A percentile compares a stretch with the other conserved stretches of the same genome.
Evolutionary conservation across 2,888 invertebrate genomes (phyloP).

Genomic region (Hydraecia micacea): DNA sequence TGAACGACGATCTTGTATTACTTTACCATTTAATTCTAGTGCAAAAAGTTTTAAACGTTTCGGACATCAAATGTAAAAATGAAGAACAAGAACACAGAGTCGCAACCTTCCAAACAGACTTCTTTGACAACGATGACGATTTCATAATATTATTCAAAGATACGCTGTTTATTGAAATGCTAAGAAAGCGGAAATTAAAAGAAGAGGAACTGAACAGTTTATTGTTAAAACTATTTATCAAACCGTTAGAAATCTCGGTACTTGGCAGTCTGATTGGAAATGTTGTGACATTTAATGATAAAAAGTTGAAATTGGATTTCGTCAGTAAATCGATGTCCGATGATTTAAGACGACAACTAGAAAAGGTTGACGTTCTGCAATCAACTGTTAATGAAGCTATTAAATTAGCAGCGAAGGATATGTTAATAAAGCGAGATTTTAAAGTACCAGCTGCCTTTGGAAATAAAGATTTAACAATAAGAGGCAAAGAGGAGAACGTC

Average conservation of each 20-base stretch:
- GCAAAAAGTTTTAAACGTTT: constrained; percentile 43
- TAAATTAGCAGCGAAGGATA: constrained; percentile 17
- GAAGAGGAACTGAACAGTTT: neutral
- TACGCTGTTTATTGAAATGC: constrained; percentile 27
- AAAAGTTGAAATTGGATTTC: constrained; percentile 37
- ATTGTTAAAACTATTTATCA: constrained; percentile 14
- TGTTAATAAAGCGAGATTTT: constrained; percentile 11
- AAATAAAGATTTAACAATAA: constrained; percentile 53
- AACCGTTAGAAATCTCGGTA: constrained; percentile 5
- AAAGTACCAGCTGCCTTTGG: constrained; percentile 45
- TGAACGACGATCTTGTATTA: constrained; percentile 46
- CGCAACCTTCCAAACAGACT: constrained; percentile 40
- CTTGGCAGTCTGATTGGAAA: constrained; percentile 40
- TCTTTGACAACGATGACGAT: constrained; percentile 40
- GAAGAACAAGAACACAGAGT: constrained; percentile 31
- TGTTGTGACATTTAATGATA: constrained; percentile 24
- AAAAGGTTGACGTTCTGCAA: constrained; percentile 21
- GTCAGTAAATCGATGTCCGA: constrained; percentile 14
- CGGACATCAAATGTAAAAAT: constrained; percentile 25
- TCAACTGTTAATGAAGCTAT: constrained; percentile 39
- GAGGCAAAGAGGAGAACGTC: constrained; percentile 26
- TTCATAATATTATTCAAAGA: constrained; percentile 40
- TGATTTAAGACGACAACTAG: constrained; percentile 21
- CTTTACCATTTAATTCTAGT: constrained; percentile 50
- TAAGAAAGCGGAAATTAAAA: constrained; percentile 23